phyloP scores from a whole-genome alignment of 2,797 vertebrate genomes.

The Pipistrellus pipistrellus region DNA sequence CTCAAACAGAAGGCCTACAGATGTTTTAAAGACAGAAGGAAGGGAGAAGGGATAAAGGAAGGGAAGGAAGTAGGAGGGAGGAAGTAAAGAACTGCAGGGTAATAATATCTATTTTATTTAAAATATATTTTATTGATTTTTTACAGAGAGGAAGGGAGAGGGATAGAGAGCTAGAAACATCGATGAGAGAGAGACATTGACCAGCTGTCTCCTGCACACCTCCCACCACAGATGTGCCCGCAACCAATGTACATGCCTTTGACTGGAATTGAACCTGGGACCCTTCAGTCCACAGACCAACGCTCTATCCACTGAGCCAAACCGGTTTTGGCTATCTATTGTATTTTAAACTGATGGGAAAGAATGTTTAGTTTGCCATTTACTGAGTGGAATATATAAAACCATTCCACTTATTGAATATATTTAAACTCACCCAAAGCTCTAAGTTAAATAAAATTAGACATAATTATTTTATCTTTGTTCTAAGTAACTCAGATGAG shows the following conservation, averaged over 20 bases:
- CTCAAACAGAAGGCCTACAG: not conserved
- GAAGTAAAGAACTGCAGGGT: not conserved
- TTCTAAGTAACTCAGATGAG: conserved; percentile 26
- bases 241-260: too few relatives aligned
- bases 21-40: not conserved
- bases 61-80: not conserved
- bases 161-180: too few relatives aligned
- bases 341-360: conserved; percentile 29
- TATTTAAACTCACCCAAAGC: conserved; percentile 44
- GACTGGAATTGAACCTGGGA: too few relatives aligned
- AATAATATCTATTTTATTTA: not conserved
- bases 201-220: too few relatives aligned
- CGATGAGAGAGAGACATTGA: too few relatives aligned
- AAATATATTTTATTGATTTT: too few relatives aligned
- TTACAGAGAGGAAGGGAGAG: too few relatives aligned
- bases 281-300: too few relatives aligned
- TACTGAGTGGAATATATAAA: conserved; percentile 14
- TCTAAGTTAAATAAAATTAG: conserved; percentile 2
- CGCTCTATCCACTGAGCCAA: too few relatives aligned
- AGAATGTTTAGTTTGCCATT: not conserved
- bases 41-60: not conserved
- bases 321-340: not conserved
- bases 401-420: conserved; percentile 13
- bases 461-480: conserved; percentile 21
- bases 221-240: too few relatives aligned